Evolutionary conservation across 2,113 vertebrate genomes (phyloP).

Genomic region (Gasterosteus aculeatus): DNA sequence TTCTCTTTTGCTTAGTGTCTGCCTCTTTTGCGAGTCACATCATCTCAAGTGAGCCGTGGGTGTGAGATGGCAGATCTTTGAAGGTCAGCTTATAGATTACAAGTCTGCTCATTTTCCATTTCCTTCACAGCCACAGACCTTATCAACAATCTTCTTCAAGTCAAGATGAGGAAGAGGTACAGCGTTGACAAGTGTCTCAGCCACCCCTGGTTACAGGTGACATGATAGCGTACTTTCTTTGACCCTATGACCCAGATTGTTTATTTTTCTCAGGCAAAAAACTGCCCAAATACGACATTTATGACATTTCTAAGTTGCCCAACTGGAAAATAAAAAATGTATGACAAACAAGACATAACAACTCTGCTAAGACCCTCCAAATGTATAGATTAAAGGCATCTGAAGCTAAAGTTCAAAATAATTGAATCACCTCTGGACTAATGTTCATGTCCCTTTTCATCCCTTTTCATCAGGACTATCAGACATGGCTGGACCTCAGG

Average conservation of each 20-base stretch:
- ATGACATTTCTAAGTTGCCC: not conserved
- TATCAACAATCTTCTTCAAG: conserved; percentile 98
- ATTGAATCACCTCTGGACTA: not conserved
- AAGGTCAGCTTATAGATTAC: not conserved
- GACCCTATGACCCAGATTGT: not conserved
- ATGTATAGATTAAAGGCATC: not conserved
- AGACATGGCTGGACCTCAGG: conserved; percentile 97
- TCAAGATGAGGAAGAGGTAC: conserved; percentile 99
- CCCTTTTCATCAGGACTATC: conserved; percentile 87
- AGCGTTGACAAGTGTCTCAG: conserved; percentile 98
- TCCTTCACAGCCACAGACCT: conserved; percentile 90
- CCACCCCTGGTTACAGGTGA: conserved; percentile 98
- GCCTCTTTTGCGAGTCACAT: not conserved
- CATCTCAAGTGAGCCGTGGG: not conserved
- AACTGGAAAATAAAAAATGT: not conserved
- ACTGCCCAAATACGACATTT: not conserved
- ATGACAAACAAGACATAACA: not conserved
- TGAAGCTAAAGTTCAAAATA: not conserved
- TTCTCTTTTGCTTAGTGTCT: not conserved
- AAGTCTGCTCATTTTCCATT: not conserved
- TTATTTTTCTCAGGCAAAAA: not conserved
- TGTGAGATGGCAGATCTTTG: not conserved
- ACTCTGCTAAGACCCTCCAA: not conserved
- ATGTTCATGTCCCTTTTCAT: not conserved
- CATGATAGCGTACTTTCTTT: not conserved